Percentiles rank a stretch among this genome's conserved stretches.
These are phyloP conservation scores for Athene cunicularia DNA, from an alignment of 2,113 vertebrate genomes.

Conservation along the genomic window DNA sequence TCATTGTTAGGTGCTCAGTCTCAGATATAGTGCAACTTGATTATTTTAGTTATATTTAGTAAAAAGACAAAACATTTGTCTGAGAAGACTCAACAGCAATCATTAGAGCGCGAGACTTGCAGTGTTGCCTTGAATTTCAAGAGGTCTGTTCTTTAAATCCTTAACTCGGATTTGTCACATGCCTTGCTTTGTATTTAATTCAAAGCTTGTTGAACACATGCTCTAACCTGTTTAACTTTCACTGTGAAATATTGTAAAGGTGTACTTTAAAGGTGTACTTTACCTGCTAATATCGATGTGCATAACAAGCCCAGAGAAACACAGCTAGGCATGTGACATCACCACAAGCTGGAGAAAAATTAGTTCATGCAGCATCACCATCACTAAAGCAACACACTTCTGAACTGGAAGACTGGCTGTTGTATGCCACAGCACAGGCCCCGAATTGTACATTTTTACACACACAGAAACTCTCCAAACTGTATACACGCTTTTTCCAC, in stretches of 20 bases:
- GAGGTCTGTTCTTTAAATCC: not conserved
- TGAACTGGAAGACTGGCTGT: not conserved
- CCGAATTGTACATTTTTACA: not conserved
- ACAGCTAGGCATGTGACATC: not conserved
- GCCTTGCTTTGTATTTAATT: not conserved
- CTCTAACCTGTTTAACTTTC: not conserved
- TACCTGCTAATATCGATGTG: not conserved
- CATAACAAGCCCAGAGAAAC: not conserved
- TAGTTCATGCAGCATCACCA: not conserved
- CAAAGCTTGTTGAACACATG: fast-evolving
- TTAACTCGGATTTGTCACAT: not conserved
- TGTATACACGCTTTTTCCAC: not conserved
- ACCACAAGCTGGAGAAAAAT: not conserved
- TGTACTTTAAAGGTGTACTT: not conserved
- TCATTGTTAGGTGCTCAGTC: not conserved
- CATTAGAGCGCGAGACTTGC: not conserved
- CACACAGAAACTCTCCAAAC: not conserved
- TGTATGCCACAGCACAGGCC: not conserved
- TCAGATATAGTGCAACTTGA: not conserved
- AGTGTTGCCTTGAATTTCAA: fast-evolving
- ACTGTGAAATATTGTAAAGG: not conserved
- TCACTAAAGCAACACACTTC: fast-evolving
- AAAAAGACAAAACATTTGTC: not conserved
- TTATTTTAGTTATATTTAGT: not conserved
- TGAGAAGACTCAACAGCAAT: not conserved